These are phyloP conservation scores for Rhipidura dahli DNA, from an alignment of 2,113 vertebrate genomes.

Conservation along the genomic window DNA sequence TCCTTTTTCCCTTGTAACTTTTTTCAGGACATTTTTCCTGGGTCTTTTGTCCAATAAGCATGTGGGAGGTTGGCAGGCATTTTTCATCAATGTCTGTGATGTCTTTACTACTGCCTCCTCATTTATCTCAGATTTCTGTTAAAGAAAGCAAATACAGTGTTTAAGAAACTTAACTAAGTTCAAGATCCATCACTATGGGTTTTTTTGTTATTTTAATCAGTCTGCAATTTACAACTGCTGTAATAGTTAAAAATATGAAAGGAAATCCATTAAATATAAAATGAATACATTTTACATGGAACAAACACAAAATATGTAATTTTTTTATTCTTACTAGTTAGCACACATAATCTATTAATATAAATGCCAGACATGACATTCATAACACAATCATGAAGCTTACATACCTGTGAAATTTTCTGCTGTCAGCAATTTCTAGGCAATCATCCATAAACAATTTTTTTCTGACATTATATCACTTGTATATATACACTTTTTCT, in stretches of 20 bases:
- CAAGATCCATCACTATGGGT: background rate
- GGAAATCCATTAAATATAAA: background rate
- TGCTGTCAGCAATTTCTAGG: background rate
- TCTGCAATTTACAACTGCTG: background rate
- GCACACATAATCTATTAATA: background rate
- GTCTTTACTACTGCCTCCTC: background rate
- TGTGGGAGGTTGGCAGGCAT: fast-evolving
- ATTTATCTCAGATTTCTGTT: background rate
- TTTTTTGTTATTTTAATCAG: background rate
- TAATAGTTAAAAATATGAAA: background rate
- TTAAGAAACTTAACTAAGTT: background rate
- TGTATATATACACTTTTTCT: background rate
- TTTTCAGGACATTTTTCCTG: background rate
- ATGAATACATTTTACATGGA: background rate
- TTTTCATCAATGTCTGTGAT: background rate
- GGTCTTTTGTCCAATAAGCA: background rate
- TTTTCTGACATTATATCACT: background rate
- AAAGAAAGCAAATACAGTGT: background rate
- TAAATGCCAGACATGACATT: background rate
- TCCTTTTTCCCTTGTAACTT: background rate
- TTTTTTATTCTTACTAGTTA: background rate
- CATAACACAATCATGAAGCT: background rate
- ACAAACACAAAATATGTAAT: background rate
- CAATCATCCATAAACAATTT: background rate
- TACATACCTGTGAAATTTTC: background rate